Percentiles rank a stretch among this genome's conserved stretches.
Conservation (phyloP, 2,797 vertebrate genomes). For the Halcyon smyrnensis region DNA sequence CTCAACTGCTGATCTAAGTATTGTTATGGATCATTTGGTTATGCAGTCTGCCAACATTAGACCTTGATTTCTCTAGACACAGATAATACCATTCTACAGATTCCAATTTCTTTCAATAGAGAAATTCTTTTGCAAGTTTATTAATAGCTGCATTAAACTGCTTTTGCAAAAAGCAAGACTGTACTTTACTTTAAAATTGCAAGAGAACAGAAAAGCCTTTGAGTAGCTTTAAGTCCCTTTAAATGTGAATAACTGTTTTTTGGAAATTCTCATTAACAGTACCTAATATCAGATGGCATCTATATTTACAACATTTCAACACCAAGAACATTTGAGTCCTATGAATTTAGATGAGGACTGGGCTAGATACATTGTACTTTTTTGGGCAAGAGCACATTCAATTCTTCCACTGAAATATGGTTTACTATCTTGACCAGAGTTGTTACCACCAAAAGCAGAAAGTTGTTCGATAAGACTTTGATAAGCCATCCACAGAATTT, state of each 20-base stretch:
- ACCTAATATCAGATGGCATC: not conserved
- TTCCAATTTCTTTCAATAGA: not conserved
- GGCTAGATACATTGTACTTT: not conserved
- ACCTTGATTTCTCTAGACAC: not conserved
- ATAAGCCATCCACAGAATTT: not conserved
- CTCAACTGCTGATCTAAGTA: not conserved
- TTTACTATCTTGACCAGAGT: not conserved
- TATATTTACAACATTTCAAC: not conserved
- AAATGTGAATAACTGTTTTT: not conserved
- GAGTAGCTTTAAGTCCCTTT: not conserved
- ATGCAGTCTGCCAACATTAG: not conserved
- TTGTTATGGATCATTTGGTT: not conserved
- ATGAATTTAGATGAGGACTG: not conserved
- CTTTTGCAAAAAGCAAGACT: not conserved
- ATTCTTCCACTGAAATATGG: not conserved
- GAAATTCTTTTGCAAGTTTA: not conserved
- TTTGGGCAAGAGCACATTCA: not conserved
- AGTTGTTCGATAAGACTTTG: not conserved
- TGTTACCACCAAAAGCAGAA: not conserved
- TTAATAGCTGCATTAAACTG: not conserved
- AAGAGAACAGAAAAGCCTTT: not conserved
- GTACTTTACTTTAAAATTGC: not conserved
- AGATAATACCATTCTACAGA: not conserved
- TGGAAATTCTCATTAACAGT: not conserved
- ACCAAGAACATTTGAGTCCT: not conserved